These are phyloP conservation scores for Tipula unca DNA, from an alignment of 2,888 invertebrate species.

Conservation along the genomic window DNA sequence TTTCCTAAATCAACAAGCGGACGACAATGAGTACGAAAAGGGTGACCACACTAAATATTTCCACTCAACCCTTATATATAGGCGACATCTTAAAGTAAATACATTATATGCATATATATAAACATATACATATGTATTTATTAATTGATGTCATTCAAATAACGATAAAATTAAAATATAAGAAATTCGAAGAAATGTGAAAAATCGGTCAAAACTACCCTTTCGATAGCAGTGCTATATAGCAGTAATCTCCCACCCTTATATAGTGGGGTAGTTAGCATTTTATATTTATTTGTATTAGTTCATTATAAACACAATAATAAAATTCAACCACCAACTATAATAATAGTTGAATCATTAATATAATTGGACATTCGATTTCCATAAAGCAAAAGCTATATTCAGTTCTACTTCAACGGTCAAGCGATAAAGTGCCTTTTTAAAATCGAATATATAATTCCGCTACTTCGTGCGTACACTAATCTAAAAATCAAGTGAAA, in stretches of 20 bases:
- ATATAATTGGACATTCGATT: neutral
- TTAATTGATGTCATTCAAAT: neutral
- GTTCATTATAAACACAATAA: neutral
- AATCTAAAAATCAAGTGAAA: neutral
- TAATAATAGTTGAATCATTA: neutral
- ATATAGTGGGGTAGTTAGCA: neutral
- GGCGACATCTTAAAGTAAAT: neutral
- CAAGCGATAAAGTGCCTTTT: neutral
- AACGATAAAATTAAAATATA: neutral
- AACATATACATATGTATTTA: neutral
- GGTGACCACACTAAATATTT: neutral
- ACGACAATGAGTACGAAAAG: neutral
- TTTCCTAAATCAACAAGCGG: neutral
- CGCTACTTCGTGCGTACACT: neutral
- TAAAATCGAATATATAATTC: neutral
- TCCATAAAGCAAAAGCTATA: neutral
- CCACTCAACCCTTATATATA: neutral
- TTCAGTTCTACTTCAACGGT: neutral
- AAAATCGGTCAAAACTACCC: neutral
- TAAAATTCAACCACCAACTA: neutral
- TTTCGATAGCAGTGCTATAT: neutral
- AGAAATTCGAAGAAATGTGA: neutral
- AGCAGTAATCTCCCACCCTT: neutral
- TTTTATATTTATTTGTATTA: slow-evolving; percentile 2
- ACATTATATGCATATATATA: too few relatives aligned